Evolutionary conservation across 92 coral and sea anemone species (phyloP).

Genomic region (Epizoanthus rinbou): DNA sequence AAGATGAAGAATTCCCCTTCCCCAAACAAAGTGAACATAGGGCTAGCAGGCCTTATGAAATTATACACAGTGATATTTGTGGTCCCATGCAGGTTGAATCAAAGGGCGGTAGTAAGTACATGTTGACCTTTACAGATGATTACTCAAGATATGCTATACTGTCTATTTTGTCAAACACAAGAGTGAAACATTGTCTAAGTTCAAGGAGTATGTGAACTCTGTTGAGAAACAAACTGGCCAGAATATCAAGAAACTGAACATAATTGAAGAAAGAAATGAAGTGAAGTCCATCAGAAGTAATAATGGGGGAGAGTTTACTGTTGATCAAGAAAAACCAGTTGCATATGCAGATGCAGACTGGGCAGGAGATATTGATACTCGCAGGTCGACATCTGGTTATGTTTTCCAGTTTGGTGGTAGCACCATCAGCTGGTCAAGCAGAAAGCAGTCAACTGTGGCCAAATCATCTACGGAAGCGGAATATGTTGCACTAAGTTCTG

Average conservation of each 20-base stretch:
- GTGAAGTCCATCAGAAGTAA: background rate
- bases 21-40: slow-evolving; percentile 57
- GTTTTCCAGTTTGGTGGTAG: slow-evolving; percentile 39
- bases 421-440: background rate
- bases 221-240: slow-evolving; percentile 16
- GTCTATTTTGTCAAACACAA: slow-evolving; percentile 65
- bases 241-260: slow-evolving; percentile 23
- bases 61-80: slow-evolving; percentile 57
- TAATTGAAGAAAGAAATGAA: slow-evolving; percentile 26
- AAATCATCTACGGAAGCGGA: slow-evolving; percentile 60
- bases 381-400: slow-evolving; percentile 40
- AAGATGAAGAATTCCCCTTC: slow-evolving; percentile 40
- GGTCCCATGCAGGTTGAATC: slow-evolving; percentile 63
- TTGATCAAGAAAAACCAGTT: too few relatives aligned
- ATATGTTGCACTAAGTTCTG: slow-evolving; percentile 54
- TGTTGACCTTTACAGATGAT: slow-evolving; percentile 75
- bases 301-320: too few relatives aligned
- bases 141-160: slow-evolving; percentile 57
- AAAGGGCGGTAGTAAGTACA: slow-evolving; percentile 67
- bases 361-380: slow-evolving; percentile 40
- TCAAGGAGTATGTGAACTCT: slow-evolving; percentile 61
- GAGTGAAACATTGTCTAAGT: slow-evolving; percentile 58
- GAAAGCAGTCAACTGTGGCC: slow-evolving; percentile 50
- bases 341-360: too few relatives aligned
- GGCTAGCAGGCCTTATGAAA: slow-evolving; percentile 63